Base-by-base conservation (phyloP, 2,888 invertebrate species). In the Hydraecia micacea region DNA sequence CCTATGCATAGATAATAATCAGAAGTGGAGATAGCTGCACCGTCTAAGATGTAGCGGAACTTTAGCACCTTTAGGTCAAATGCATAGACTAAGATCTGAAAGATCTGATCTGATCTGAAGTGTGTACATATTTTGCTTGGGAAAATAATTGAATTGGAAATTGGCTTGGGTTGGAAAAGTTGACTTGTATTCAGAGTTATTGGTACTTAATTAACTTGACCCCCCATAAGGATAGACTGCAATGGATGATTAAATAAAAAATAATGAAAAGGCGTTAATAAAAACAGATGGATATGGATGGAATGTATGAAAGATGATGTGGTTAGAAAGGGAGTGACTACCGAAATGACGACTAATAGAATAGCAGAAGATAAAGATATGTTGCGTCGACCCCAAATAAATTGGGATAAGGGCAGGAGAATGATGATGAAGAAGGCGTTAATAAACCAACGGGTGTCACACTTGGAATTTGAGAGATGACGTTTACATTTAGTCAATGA, bases 61-160 rank as follows among this genome's bases (percentile, higher is more conserved):
- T 70, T 81, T 81, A 84, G 39, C 84, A 80, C 85, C 85, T 73
- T n/a, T 0, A 55, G 85, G 85, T 82, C 81, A 84, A 84, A 85
- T 49, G 62, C 63, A 82, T 81, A 73, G 52, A 79, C 69, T n/a
- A 80, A 65, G 68, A 81, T 84, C 81, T 52, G 69, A n/a, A n/a
- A n/a, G n/a, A n/a, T n/a, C n/a, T n/a, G n/a, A n/a, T n/a, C n/a
- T n/a, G n/a, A n/a, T n/a, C n/a, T n/a, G n/a, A n/a, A 63, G 3
- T 55, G 32, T 58, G 28, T 46, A 68, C 55, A 67, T 80, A 80
- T 82, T 73, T 69, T 1, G 62, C 36, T 70, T 60, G 18, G 18
- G 11, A 62, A 70, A n/a, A 55, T 82, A 81, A 81, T 81, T 81
- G 67, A 84, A 84, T 28, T 55, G 18, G 42, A 63, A 66, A 84